Percentiles rank a stretch among this genome's conserved stretches.
phyloP scores from a whole-genome alignment of 2,113 vertebrate species.

The Stomatorhinus ivindoensis region DNA sequence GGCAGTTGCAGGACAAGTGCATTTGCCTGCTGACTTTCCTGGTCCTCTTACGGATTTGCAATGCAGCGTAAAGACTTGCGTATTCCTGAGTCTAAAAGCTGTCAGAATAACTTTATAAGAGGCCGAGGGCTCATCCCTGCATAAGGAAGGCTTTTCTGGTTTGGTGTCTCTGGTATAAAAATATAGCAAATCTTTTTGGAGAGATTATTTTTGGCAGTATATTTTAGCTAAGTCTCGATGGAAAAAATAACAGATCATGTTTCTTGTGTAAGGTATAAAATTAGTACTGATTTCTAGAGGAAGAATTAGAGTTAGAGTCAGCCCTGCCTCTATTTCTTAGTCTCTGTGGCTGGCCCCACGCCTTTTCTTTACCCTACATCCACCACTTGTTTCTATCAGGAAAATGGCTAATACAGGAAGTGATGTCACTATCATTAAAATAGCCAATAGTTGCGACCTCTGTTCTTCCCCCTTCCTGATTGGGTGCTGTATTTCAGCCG shows the following conservation, averaged over 20 bases:
- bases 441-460: constrained; percentile 10
- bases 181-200: neutral
- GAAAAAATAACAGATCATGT: neutral
- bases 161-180: neutral
- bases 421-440: constrained; percentile 53
- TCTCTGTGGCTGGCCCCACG: neutral
- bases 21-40: neutral
- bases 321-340: neutral
- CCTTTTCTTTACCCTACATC: constrained; percentile 42
- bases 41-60: neutral
- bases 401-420: constrained; percentile 61
- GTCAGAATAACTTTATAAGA: neutral
- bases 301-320: neutral
- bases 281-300: neutral
- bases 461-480: neutral
- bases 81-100: neutral
- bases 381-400: constrained; percentile 57
- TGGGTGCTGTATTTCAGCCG: neutral
- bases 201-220: constrained; percentile 9
- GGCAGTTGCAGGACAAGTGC: neutral
- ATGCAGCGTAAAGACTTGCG: neutral
- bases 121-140: neutral
- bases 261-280: constrained; percentile 18
- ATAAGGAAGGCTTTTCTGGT: neutral
- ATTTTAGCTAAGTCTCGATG: constrained; percentile 29